Conservation (phyloP, 2,113 vertebrate genomes). For the Diadophis punctatus region DNA sequence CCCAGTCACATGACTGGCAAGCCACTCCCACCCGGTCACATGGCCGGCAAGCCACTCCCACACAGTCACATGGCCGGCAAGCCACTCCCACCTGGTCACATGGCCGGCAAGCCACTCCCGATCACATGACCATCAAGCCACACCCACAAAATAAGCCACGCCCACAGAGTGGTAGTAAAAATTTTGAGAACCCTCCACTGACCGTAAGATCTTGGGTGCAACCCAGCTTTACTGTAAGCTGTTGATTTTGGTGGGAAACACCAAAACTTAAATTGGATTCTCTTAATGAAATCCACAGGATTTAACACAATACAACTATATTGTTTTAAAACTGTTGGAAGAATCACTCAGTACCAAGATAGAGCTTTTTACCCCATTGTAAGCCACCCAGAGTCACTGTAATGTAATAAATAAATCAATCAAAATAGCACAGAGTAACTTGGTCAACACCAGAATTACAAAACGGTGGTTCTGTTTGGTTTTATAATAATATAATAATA, state of each 20-base stretch:
- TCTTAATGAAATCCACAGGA: background rate
- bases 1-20: too few species aligned
- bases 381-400: background rate
- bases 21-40: too few species aligned
- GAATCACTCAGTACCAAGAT: background rate
- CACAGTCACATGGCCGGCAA: too few species aligned
- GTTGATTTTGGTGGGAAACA: background rate
- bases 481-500: too few species aligned
- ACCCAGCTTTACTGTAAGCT: background rate
- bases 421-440: background rate
- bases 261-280: background rate
- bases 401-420: background rate
- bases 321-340: background rate
- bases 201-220: background rate
- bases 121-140: too few species aligned
- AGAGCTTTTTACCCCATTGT: background rate
- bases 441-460: background rate
- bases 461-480: background rate
- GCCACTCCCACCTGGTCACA: too few species aligned
- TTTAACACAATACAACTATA: background rate
- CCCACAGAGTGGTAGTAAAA: too few species aligned
- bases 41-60: too few species aligned
- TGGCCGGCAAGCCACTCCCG: too few species aligned
- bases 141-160: too few species aligned
- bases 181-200: too few species aligned